Evolutionary conservation across 2,797 vertebrate genomes (phyloP).

Genomic region (Xiphorhynchus erythropygius): DNA sequence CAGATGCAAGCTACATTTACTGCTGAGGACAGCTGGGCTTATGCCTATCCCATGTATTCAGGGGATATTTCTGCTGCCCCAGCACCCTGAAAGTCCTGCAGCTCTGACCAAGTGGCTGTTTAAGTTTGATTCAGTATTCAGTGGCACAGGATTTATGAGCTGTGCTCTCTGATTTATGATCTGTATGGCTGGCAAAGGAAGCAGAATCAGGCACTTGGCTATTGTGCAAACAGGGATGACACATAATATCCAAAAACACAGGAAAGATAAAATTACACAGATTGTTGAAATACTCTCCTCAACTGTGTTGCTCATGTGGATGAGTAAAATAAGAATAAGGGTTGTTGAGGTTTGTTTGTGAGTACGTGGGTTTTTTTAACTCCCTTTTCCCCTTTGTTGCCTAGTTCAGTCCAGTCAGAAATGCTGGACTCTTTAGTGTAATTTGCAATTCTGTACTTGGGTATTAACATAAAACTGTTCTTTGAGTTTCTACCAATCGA

Average conservation of each 20-base stretch:
- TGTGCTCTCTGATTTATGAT: slow-evolving; percentile 17
- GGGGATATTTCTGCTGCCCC: background rate
- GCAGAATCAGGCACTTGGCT: slow-evolving; percentile 40
- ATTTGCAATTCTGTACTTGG: background rate
- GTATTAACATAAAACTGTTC: background rate
- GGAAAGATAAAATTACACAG: slow-evolving; percentile 67
- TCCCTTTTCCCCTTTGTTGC: background rate
- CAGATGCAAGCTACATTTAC: background rate
- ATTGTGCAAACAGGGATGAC: slow-evolving; percentile 58
- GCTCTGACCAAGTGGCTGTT: background rate
- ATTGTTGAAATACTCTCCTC: slow-evolving; percentile 55
- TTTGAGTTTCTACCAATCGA: background rate
- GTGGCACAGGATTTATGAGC: slow-evolving; percentile 24
- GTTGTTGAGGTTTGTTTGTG: background rate
- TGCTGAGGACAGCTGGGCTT: background rate
- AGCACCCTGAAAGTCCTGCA: background rate
- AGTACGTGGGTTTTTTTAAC: background rate
- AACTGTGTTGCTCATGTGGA: slow-evolving; percentile 6
- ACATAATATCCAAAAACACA: slow-evolving; percentile 54
- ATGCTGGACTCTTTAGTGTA: background rate
- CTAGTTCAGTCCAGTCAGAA: background rate
- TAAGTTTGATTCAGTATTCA: background rate
- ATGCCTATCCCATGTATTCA: accelerated
- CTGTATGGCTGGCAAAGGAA: slow-evolving; percentile 24
- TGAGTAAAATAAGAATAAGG: slow-evolving; percentile 50